phyloP scores from a whole-genome alignment of 2,113 vertebrate genomes.

The Albula glossodonta region DNA sequence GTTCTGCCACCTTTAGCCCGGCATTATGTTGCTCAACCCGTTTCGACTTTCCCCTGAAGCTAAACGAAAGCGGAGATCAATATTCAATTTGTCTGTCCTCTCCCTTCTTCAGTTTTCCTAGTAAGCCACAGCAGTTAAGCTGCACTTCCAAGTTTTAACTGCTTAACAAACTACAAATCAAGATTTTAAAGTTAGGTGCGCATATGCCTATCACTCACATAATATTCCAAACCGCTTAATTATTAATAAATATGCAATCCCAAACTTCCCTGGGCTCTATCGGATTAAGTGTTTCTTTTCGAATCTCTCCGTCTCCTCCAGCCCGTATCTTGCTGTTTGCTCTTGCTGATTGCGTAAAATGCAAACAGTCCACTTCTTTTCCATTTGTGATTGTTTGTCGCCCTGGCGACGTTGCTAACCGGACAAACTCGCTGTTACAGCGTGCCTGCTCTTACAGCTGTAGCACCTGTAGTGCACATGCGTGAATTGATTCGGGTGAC shows the following conservation, averaged over 20 bases:
- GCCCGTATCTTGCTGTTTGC: not conserved
- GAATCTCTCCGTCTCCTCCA: not conserved
- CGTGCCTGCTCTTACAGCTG: slow-evolving; percentile 63
- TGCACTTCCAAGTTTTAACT: not conserved
- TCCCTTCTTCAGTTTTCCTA: not conserved
- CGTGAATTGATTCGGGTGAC: not conserved
- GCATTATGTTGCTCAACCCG: not conserved
- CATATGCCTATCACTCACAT: not conserved
- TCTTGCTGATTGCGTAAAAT: not conserved
- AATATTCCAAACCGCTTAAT: not conserved
- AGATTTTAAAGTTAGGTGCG: slow-evolving; percentile 1
- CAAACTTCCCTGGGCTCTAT: not conserved
- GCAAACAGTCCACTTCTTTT: slow-evolving; percentile 15
- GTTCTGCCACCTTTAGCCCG: no score
- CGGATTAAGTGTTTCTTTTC: not conserved
- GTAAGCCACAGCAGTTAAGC: not conserved
- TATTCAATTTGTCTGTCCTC: not conserved
- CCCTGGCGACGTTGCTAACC: slow-evolving; percentile 56
- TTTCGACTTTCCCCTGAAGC: not conserved
- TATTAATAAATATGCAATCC: not conserved
- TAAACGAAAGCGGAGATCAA: not conserved
- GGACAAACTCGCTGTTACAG: not conserved
- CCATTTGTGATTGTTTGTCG: slow-evolving; percentile 59
- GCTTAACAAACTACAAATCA: not conserved
- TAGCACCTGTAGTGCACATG: slow-evolving; percentile 22